Conservation (phyloP, 2,113 vertebrate species). For the Psammodynastes pulverulentus region DNA sequence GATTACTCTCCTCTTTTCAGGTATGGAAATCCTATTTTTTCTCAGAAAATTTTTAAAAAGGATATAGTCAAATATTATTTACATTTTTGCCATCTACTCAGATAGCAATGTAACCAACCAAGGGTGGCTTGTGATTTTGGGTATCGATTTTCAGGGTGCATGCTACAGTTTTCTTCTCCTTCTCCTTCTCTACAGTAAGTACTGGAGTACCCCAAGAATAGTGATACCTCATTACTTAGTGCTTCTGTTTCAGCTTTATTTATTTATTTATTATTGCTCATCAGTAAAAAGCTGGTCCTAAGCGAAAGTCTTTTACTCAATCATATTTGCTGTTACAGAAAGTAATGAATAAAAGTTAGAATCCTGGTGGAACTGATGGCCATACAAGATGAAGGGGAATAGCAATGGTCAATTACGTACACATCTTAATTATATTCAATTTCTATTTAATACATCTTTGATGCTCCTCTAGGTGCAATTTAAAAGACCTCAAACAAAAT, state of each 20-base stretch:
- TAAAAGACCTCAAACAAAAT: background rate
- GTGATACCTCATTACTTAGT: background rate
- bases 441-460: background rate
- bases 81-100: background rate
- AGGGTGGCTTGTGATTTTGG: background rate
- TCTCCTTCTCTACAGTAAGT: background rate
- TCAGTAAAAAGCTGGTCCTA: background rate
- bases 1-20: background rate
- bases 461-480: background rate
- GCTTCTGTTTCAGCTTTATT: background rate
- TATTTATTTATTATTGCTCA: background rate
- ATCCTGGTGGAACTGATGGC: background rate
- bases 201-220: background rate
- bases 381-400: background rate
- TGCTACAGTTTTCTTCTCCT: background rate
- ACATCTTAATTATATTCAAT: background rate
- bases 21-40: background rate
- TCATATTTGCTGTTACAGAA: background rate
- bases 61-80: background rate
- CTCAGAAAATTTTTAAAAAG: background rate
- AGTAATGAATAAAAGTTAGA: background rate
- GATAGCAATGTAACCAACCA: background rate
- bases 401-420: background rate
- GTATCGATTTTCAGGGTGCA: background rate
- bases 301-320: background rate